Base-by-base conservation (phyloP, 1,140 invertebrate genomes). In the Homalodisca vitripennis region DNA sequence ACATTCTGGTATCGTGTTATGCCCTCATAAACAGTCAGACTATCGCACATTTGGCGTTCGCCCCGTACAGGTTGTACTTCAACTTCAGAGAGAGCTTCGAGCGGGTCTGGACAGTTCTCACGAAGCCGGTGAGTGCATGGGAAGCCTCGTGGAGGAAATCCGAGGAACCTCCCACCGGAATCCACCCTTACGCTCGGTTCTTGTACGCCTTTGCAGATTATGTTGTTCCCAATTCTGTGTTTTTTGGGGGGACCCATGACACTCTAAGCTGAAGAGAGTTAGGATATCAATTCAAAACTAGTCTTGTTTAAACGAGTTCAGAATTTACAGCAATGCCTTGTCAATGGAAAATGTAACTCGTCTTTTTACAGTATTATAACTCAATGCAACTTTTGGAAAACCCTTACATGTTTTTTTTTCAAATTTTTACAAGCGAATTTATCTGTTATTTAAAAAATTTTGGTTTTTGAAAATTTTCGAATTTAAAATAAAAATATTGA, bases 1-100 rank as follows among this genome's bases (percentile, higher is more conserved):
- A 91, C 70, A 89, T 97, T 2, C 84, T 95, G 0, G 92, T 93
- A 1, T 98, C 96, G 0, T 99, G 97, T 79, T 99, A 98, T 81
- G 97, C 97, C 0, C 82, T 95, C 12, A 84, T 98, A 17, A 85
- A 92, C 77, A 93, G 90, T 79, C 94, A 97, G 73, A 78, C 80
- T 10, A 70, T 98, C 57, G 95, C 95, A 3, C 96, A 98, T 77
- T 85, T 84, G 75, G 88, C 89, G 0, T 92, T 97, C 78, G 81
- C 88, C 3, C 95, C 96, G 0, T 79, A 94, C 63, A 82, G 95
- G 53, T 68, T 89, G 0, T 81, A 82, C 72, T 79, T 78, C 60
- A 84, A 82, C 71, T 68, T 84, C 22, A 78, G 80, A 71, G 73
- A 79, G 17, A 72, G 71, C 34, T 72, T 80, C n/a, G 41, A 55